Conservation (phyloP, 2,113 vertebrate genomes). For the Ancistrus triradiatus region DNA sequence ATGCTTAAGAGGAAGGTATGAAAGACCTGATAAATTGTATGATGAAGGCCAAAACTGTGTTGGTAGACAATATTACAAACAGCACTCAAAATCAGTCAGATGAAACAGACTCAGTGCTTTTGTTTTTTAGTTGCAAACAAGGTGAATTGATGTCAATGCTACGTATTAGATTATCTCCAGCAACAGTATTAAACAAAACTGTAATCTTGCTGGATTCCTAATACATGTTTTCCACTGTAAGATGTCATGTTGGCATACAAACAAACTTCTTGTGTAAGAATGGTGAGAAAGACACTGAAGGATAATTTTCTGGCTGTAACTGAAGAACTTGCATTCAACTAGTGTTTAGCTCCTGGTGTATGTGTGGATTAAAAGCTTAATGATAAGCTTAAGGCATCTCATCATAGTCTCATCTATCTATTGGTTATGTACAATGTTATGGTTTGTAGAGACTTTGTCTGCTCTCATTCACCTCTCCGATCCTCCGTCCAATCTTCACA, state of each 20-base stretch:
- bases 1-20: no score
- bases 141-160: no score
- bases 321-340: neutral
- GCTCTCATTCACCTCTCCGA: neutral
- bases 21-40: no score
- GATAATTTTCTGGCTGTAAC: constrained; percentile 26
- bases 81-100: no score
- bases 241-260: neutral
- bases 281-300: constrained; percentile 6
- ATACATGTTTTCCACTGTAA: constrained; percentile 15
- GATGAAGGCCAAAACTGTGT: no score
- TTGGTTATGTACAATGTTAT: neutral
- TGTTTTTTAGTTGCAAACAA: no score
- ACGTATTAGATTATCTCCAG: no score
- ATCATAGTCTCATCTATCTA: neutral
- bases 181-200: no score
- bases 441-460: neutral
- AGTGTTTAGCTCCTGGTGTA: constrained; percentile 21
- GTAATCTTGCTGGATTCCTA: neutral
- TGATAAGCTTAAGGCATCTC: constrained; percentile 17
- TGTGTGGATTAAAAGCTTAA: constrained; percentile 37
- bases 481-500: constrained; percentile 1
- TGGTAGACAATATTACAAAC: no score
- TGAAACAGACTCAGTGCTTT: no score
- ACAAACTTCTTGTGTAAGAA: neutral